Evolutionary conservation across 2,797 vertebrate genomes (phyloP).

Genomic region (Chloroceryle inda): DNA sequence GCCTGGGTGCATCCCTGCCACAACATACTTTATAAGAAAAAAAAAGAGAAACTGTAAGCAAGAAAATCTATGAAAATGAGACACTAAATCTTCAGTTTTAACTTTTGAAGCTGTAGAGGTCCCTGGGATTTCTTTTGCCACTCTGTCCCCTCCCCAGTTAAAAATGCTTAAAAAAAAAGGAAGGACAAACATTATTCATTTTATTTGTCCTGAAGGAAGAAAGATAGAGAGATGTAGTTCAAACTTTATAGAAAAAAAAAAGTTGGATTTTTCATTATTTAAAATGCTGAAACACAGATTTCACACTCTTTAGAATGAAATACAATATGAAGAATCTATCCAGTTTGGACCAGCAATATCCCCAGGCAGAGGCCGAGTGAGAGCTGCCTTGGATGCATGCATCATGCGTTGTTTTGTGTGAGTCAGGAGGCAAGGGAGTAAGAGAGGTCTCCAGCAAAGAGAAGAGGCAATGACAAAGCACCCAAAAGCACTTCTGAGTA

Average conservation of each 20-base stretch:
- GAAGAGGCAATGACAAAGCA: background rate
- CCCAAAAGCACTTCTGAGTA: background rate
- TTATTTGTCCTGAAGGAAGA: background rate
- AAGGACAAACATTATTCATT: background rate
- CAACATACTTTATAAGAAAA: background rate
- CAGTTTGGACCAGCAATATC: background rate
- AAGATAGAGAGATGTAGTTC: background rate
- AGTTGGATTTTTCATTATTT: background rate
- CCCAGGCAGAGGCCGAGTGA: background rate
- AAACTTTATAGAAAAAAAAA: background rate
- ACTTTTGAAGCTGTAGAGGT: background rate
- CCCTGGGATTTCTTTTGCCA: background rate
- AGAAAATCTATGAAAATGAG: conserved; percentile 1
- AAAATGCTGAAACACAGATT: background rate
- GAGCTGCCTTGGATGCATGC: background rate
- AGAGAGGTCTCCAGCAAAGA: background rate
- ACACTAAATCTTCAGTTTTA: background rate
- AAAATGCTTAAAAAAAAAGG: background rate
- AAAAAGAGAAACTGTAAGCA: background rate
- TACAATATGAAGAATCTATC: background rate
- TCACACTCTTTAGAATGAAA: background rate
- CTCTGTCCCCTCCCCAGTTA: background rate
- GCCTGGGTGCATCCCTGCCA: background rate
- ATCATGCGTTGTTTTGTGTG: background rate
- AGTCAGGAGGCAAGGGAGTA: background rate